A percentile compares a stretch with the other conserved stretches of the same genome.
phyloP scores from a whole-genome alignment of 2,797 vertebrate genomes.

The Lithobates sylvaticus region DNA sequence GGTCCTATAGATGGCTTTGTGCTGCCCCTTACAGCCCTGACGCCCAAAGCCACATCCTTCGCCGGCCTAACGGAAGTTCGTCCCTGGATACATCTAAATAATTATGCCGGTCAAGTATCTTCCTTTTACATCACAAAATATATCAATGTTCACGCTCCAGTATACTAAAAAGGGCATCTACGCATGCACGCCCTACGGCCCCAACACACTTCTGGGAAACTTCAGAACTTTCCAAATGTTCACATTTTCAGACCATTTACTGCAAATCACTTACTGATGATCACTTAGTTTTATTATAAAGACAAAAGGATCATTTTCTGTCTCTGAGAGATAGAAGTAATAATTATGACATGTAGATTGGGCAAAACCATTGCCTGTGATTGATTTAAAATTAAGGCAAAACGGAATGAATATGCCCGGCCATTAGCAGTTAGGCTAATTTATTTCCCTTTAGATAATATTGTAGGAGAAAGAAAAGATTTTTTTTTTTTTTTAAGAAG shows the following conservation, averaged over 20 bases:
- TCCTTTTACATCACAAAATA: neutral
- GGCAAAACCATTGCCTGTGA: conserved; percentile 56
- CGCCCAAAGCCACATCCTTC: too few species aligned
- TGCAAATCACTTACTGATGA: conserved; percentile 43
- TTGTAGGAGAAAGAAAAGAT: conserved; percentile 35
- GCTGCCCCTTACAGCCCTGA: too few species aligned
- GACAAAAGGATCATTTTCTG: conserved; percentile 46
- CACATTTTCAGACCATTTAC: conserved; percentile 51
- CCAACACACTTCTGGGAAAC: conserved; percentile 20
- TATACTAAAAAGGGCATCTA: neutral
- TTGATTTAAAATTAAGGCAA: conserved; percentile 62
- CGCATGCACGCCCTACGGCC: neutral
- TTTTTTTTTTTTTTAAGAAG: conserved; percentile 8
- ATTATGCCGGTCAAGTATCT: too few species aligned
- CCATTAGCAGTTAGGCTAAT: conserved; percentile 59
- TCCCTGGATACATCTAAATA: too few species aligned
- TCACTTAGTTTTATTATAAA: conserved; percentile 46
- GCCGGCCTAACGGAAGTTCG: too few species aligned
- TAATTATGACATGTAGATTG: conserved; percentile 59
- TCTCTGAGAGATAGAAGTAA: conserved; percentile 54
- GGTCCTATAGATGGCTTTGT: too few species aligned
- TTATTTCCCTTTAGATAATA: conserved; percentile 56
- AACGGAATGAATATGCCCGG: conserved; percentile 44
- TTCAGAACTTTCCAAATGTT: conserved; percentile 35
- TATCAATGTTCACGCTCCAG: neutral